Conservation (phyloP, 1,140 invertebrate species). For the Episyrphus balteatus region DNA sequence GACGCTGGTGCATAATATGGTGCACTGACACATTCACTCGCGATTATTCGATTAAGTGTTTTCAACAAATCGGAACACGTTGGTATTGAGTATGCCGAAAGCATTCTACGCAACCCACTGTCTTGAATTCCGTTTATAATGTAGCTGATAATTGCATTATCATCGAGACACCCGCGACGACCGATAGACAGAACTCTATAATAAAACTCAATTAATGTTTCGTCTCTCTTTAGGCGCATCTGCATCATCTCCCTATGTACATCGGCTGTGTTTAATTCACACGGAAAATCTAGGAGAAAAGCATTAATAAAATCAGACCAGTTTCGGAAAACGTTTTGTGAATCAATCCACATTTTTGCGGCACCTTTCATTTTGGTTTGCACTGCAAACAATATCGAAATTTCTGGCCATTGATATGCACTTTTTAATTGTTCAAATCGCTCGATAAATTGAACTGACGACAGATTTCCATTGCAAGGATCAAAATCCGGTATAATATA, state of each 20-base stretch:
- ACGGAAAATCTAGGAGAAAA: too few species aligned
- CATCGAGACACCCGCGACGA: too few species aligned
- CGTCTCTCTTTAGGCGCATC: conserved; percentile 3
- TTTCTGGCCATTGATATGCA: neutral
- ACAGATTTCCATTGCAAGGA: neutral
- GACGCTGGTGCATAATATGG: too few species aligned
- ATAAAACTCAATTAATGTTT: neutral
- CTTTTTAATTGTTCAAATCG: neutral
- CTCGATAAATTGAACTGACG: neutral
- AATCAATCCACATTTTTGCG: neutral
- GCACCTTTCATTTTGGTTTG: neutral
- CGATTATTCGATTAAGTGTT: too few species aligned
- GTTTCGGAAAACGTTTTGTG: neutral
- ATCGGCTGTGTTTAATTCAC: too few species aligned
- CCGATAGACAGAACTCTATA: too few species aligned
- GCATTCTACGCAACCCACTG: too few species aligned
- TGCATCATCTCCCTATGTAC: too few species aligned
- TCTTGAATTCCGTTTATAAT: neutral
- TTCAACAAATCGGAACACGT: too few species aligned
- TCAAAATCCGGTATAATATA: neutral
- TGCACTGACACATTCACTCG: too few species aligned
- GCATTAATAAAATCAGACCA: too few species aligned
- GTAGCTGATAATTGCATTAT: conserved; percentile 1
- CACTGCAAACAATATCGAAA: conserved; percentile 1
- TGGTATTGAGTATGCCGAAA: too few species aligned